Evolutionary conservation across 2,113 vertebrate species (phyloP), one percentile per base, ranked within the genome.

Genomic region (Cygnus buccinator): DNA sequence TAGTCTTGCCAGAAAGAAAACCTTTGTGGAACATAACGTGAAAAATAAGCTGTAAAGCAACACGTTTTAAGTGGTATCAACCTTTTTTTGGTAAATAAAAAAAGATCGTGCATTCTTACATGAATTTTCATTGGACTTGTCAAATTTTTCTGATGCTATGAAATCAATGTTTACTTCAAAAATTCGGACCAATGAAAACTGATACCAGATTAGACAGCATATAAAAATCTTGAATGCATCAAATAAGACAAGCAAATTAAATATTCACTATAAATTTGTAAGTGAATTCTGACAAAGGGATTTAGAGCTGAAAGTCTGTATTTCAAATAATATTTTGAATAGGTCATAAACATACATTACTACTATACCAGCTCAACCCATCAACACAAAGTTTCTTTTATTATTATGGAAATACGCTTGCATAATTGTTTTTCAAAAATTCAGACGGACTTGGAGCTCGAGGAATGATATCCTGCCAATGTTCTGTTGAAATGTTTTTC

Each of bases 371-470:
- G 92, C 91, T 85, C 89, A 90, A 68, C 78, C 84, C 91, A 87
- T 95, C 93, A 95, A 91, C 84, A 82, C 23, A 2, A 31, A 74
- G 74, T 50, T 94, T 76, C 93, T 96, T 96, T 89, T 96, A 94
- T 89, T 93, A 89, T 96, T 96, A 94, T 87, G 96, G 97, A 97
- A 96, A 97, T 86, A 95, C 2, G 87, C 95, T 97, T 97, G 93
- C 97, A 95, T 96, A 97, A 97, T 95, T 96, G 96, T 97, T 97
- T 97, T 97, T 96, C 96, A 97, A 90, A 95, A 96, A 95, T 95
- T 94, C 96, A 96, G 94, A 75, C 83, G 84, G 95, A 92, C 92
- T 97, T 97, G 97, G 97, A 97, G 93, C 92, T 85, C 85, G 70
- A 97, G 80, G 92, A 89, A 93, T 2, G 44, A 46, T 94, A 97